Percentiles rank a stretch among this genome's conserved stretches.
phyloP scores from a whole-genome alignment of 2,113 vertebrate species.

The Colistium nudipinnis region DNA sequence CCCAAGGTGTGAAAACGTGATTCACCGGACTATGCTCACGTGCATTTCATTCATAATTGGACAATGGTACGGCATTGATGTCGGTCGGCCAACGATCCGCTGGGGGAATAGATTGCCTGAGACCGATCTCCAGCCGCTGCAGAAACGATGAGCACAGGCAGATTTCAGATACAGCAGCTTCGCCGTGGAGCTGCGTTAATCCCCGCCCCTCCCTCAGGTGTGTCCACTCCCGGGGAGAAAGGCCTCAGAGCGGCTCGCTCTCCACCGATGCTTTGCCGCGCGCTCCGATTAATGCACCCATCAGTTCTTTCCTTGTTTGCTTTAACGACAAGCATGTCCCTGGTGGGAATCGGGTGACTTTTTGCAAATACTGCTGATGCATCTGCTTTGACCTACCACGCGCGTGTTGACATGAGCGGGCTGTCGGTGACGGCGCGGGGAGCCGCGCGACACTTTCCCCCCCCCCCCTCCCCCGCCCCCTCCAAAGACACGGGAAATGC shows the following conservation, averaged over 20 bases:
- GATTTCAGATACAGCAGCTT: slow-evolving; percentile 72
- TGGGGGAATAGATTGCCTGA: slow-evolving; percentile 68
- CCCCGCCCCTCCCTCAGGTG: slow-evolving; percentile 71
- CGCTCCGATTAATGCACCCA: slow-evolving; percentile 87
- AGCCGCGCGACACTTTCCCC: slow-evolving; percentile 44
- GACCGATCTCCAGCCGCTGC: slow-evolving; percentile 64
- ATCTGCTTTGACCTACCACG: slow-evolving; percentile 69
- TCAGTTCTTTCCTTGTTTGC: slow-evolving; percentile 84
- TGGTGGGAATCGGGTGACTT: slow-evolving; percentile 77
- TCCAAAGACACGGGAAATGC: slow-evolving; percentile 49
- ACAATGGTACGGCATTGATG: slow-evolving; percentile 71
- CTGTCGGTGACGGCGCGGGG: slow-evolving; percentile 51
- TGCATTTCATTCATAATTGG: slow-evolving; percentile 77
- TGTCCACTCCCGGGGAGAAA: slow-evolving; percentile 42
- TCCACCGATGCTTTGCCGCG: slow-evolving; percentile 40
- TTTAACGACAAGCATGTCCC: slow-evolving; percentile 81
- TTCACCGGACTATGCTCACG: slow-evolving; percentile 74
- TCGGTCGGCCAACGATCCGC: slow-evolving; percentile 62
- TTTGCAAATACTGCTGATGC: slow-evolving; percentile 87
- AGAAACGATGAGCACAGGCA: slow-evolving; percentile 75
- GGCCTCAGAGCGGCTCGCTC: slow-evolving; percentile 44
- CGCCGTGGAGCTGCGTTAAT: slow-evolving; percentile 57
- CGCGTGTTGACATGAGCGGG: slow-evolving; percentile 55
- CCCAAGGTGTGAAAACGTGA: slow-evolving; percentile 64
- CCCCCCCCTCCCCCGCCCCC: slow-evolving; percentile 49